Conservation (phyloP, 1,140 invertebrate species). For the Telenomus remus region DNA sequence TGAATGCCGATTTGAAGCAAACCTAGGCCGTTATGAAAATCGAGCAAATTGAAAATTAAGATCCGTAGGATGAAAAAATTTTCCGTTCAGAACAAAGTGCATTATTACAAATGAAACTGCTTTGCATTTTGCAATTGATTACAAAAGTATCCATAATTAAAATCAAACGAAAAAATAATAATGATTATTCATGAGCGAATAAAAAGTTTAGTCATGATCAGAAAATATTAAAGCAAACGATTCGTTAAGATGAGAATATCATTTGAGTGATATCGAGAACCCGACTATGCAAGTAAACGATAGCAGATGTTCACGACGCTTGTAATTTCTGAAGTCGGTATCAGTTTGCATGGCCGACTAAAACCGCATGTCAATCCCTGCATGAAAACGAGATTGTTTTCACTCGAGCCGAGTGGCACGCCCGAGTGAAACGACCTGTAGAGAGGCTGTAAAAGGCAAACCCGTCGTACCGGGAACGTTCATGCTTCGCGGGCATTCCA, state of each 20-base stretch:
- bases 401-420: constrained; percentile 48
- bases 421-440: constrained; percentile 68
- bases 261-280: constrained; percentile 16
- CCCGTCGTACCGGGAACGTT: constrained; percentile 69
- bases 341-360: constrained; percentile 50
- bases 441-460: constrained; percentile 71
- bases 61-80: too few relatives aligned
- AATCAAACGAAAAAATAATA: too few relatives aligned
- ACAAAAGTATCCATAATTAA: too few relatives aligned
- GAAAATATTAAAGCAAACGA: neutral
- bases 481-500: constrained; percentile 70
- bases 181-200: too few relatives aligned
- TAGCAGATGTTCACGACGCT: constrained; percentile 33
- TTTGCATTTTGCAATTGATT: too few relatives aligned
- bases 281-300: constrained; percentile 39
- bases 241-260: constrained; percentile 32
- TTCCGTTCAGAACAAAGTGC: too few relatives aligned
- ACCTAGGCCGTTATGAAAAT: too few relatives aligned
- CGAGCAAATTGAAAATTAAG: too few relatives aligned
- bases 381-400: constrained; percentile 60
- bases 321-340: constrained; percentile 44
- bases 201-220: too few relatives aligned
- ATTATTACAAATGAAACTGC: too few relatives aligned
- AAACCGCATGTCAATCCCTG: constrained; percentile 58
- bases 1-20: too few relatives aligned